Conservation (phyloP, 2,797 vertebrate genomes). For the Linurgus olivaceus region DNA sequence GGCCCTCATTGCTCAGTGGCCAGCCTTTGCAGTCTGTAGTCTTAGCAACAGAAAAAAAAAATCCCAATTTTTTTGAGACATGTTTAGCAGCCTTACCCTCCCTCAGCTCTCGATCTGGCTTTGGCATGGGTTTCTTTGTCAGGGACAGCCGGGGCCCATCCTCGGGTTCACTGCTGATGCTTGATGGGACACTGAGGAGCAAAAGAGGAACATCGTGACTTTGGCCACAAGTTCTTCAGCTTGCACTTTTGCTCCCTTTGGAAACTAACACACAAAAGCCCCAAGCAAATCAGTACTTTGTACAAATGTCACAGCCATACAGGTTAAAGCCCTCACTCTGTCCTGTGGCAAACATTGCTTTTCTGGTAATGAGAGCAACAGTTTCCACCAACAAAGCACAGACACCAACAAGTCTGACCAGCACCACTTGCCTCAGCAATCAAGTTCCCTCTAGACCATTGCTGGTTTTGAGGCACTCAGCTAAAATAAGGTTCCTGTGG, state of each 20-base stretch:
- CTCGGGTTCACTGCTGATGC: slow-evolving; percentile 81
- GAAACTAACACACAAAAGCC: neutral
- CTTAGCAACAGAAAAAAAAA: neutral
- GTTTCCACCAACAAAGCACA: neutral
- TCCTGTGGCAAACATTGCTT: neutral
- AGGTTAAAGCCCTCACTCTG: neutral
- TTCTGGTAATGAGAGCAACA: neutral
- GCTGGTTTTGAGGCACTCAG: neutral
- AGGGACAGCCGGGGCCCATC: slow-evolving; percentile 80
- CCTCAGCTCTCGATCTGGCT: slow-evolving; percentile 73
- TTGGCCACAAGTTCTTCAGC: neutral
- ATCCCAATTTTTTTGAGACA: neutral
- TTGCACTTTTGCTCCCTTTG: neutral
- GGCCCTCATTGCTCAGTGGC: neutral
- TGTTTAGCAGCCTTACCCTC: slow-evolving; percentile 80
- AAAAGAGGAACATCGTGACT: neutral
- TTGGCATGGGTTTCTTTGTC: slow-evolving; percentile 77
- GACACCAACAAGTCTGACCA: neutral
- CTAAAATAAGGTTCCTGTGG: neutral
- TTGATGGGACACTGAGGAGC: slow-evolving; percentile 83
- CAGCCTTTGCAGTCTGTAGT: neutral
- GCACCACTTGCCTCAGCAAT: neutral
- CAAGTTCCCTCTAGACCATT: neutral
- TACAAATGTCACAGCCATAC: neutral
- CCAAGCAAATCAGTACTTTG: neutral